Evolutionary conservation across 2,113 vertebrate genomes (phyloP).

Genomic region (Pseudonaja textilis): DNA sequence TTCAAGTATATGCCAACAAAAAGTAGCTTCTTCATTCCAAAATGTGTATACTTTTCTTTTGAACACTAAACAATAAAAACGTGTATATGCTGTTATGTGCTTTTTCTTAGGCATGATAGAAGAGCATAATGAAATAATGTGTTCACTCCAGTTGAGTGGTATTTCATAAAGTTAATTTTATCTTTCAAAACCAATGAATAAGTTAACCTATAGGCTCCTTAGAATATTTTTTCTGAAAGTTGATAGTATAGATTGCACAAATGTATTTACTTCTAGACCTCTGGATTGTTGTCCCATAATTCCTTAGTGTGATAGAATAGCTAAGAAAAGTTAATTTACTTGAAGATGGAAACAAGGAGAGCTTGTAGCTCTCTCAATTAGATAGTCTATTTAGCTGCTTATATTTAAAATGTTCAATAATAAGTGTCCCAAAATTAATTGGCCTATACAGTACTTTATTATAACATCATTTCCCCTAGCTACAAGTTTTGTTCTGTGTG

Average conservation of each 20-base stretch:
- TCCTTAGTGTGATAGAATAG: not conserved
- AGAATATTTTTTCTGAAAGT: not conserved
- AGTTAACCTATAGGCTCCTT: not conserved
- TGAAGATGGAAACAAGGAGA: not conserved
- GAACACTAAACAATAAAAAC: not conserved
- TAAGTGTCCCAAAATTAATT: conserved; percentile 46
- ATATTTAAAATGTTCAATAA: conserved; percentile 39
- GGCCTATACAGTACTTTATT: not conserved
- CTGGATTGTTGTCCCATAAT: not conserved
- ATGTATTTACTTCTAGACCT: not conserved
- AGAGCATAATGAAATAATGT: not conserved
- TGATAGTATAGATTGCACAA: not conserved
- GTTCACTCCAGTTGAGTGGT: not conserved
- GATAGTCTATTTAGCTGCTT: not conserved
- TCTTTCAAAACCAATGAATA: not conserved
- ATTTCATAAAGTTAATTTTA: not conserved
- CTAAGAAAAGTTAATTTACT: not conserved
- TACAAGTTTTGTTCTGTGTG: conserved; percentile 38
- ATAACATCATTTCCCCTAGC: conserved; percentile 30
- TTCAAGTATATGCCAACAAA: not conserved
- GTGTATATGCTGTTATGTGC: not conserved
- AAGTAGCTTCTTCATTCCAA: not conserved
- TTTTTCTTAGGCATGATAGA: not conserved
- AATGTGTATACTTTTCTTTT: not conserved
- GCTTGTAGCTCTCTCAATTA: conserved; percentile 8